phyloP scores from a whole-genome alignment of 2,113 vertebrate genomes.

The Ictidomys tridecemlineatus region DNA sequence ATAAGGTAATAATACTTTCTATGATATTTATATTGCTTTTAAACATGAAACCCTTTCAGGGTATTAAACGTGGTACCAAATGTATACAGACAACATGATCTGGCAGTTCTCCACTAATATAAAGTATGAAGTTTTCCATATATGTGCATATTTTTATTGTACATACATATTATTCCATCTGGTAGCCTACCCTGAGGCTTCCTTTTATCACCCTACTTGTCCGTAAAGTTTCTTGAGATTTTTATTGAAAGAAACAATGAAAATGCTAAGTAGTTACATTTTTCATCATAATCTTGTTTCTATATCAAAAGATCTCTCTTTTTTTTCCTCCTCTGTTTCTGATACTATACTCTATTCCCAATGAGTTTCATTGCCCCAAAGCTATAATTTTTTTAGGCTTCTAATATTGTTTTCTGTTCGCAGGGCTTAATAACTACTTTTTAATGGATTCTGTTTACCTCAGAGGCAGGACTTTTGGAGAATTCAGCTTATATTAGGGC shows the following conservation, averaged over 20 bases:
- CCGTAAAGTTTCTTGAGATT: slow-evolving; percentile 76
- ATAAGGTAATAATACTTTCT: too few species aligned
- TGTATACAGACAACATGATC: slow-evolving; percentile 17
- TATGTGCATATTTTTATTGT: slow-evolving; percentile 55
- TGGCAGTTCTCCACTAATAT: slow-evolving; percentile 41
- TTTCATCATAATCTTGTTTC: slow-evolving; percentile 79
- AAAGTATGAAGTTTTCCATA: slow-evolving; percentile 56
- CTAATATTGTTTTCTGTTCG: slow-evolving; percentile 83
- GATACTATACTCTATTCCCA: slow-evolving; percentile 34
- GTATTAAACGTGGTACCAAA: slow-evolving; percentile 8
- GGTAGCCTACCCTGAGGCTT: slow-evolving; percentile 71
- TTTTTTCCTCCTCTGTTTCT: background rate
- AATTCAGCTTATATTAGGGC: slow-evolving; percentile 75
- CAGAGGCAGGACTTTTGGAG: slow-evolving; percentile 74
- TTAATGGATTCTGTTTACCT: slow-evolving; percentile 82
- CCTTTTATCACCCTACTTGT: slow-evolving; percentile 70
- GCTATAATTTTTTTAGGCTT: slow-evolving; percentile 78
- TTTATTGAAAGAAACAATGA: slow-evolving; percentile 82
- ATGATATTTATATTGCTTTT: too few species aligned
- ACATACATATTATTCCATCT: slow-evolving; percentile 73
- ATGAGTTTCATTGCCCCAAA: slow-evolving; percentile 73
- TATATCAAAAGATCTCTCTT: slow-evolving; percentile 22
- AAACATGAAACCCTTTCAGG: too few species aligned
- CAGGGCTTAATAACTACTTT: slow-evolving; percentile 82
- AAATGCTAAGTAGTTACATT: slow-evolving; percentile 82